phyloP scores from a whole-genome alignment of 2,888 invertebrate genomes.

The Scaptomyza flava region DNA sequence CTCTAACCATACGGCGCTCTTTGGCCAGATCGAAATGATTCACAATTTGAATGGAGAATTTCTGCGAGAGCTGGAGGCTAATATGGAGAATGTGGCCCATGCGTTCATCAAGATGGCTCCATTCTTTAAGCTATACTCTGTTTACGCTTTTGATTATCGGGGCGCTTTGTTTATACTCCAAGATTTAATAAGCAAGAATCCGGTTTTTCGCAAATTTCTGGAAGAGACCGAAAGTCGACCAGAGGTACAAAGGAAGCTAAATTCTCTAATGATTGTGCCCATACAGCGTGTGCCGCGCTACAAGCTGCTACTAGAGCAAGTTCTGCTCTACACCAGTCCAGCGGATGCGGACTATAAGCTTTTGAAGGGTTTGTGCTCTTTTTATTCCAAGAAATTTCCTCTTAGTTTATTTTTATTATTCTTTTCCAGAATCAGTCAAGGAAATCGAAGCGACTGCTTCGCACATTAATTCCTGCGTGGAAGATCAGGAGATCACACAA shows the following conservation, averaged over 20 bases:
- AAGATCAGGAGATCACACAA: conserved; percentile 90
- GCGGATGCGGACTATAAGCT: conserved; percentile 86
- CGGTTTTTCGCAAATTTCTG: conserved; percentile 86
- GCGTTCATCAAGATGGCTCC: conserved; percentile 90
- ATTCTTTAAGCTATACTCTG: conserved; percentile 91
- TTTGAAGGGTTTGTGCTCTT: conserved; percentile 84
- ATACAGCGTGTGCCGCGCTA: conserved; percentile 92
- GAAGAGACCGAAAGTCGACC: conserved; percentile 88
- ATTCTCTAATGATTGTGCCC: conserved; percentile 90
- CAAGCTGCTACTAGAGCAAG: conserved; percentile 89
- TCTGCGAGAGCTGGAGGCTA: conserved; percentile 86
- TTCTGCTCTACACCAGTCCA: conserved; percentile 87
- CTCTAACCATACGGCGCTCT: conserved; percentile 86
- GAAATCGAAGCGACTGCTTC: conserved; percentile 89
- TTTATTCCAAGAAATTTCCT: no score
- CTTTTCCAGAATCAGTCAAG: conserved; percentile 86
- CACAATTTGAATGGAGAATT: conserved; percentile 88
- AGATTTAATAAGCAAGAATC: conserved; percentile 85
- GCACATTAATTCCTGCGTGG: conserved; percentile 90
- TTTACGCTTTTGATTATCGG: conserved; percentile 90
- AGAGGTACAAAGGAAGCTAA: conserved; percentile 89
- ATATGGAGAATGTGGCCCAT: conserved; percentile 86
- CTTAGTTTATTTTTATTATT: background rate
- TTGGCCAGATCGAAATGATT: conserved; percentile 88
- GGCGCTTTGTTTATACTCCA: conserved; percentile 87